Evolutionary conservation across 2,113 vertebrate genomes (phyloP).

Genomic region (Arenaria interpres): DNA sequence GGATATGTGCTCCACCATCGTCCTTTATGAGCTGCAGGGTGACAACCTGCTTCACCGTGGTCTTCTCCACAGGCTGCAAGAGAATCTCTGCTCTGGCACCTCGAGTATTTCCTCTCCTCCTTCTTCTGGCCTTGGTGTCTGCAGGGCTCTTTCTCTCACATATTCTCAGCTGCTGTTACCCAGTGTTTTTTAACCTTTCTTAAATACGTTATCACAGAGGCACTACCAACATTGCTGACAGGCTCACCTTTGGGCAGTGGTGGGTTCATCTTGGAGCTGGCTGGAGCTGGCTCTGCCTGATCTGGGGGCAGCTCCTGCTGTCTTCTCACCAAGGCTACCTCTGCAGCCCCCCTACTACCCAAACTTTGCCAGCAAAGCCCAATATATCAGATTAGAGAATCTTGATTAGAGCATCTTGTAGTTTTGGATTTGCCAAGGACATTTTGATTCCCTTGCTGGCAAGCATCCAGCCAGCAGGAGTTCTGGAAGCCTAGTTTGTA

Average conservation of each 20-base stretch:
- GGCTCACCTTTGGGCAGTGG: neutral
- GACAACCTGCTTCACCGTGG: neutral
- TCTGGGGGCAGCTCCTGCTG: neutral
- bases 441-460: neutral
- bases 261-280: neutral
- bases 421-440: neutral
- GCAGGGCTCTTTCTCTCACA: neutral
- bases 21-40: neutral
- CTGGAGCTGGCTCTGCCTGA: neutral
- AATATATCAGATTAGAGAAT: neutral
- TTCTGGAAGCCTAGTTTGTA: neutral
- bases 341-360: neutral
- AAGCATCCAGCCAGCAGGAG: accelerated
- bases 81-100: neutral
- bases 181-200: neutral
- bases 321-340: neutral
- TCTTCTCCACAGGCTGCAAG: neutral
- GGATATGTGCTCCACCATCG: neutral
- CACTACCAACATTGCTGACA: neutral
- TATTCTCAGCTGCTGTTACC: neutral
- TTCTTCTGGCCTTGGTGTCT: neutral
- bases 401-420: neutral
- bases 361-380: neutral
- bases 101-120: neutral
- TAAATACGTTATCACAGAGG: neutral